Evolutionary conservation across 2,113 vertebrate genomes (phyloP).

Genomic region (Melanerpes aurifrons): DNA sequence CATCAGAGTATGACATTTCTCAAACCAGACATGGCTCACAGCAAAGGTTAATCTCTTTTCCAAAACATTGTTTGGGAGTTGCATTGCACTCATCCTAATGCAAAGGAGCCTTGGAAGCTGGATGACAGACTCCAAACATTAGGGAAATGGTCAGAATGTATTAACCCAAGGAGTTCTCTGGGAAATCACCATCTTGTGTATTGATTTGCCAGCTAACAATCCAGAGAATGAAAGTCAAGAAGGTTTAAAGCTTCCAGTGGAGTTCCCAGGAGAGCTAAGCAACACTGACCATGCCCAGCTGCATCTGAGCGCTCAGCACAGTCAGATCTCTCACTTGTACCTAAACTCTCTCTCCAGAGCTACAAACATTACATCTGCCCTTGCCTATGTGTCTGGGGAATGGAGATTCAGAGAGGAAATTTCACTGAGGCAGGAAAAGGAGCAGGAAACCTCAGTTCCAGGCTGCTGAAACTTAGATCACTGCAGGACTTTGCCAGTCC

Average conservation of each 20-base stretch:
- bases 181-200: not conserved
- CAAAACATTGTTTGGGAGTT: slow-evolving; percentile 9
- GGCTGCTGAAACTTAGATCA: not conserved
- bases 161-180: not conserved
- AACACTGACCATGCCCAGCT: not conserved
- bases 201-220: not conserved
- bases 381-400: not conserved
- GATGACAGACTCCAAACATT: not conserved
- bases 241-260: not conserved
- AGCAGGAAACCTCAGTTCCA: not conserved
- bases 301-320: not conserved
- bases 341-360: not conserved
- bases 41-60: slow-evolving; percentile 37
- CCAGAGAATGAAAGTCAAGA: not conserved
- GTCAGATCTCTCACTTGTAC: not conserved
- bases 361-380: not conserved
- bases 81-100: not conserved
- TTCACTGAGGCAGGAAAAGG: not conserved
- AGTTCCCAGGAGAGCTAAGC: not conserved
- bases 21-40: not conserved
- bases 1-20: not conserved
- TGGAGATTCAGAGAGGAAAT: not conserved
- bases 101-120: not conserved
- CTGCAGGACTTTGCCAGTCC: not conserved
- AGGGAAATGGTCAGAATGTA: not conserved